Evolutionary conservation across 37 sponge, comb jelly and placozoan species (phyloP).

Genomic region (Lycopodina hypogea): DNA sequence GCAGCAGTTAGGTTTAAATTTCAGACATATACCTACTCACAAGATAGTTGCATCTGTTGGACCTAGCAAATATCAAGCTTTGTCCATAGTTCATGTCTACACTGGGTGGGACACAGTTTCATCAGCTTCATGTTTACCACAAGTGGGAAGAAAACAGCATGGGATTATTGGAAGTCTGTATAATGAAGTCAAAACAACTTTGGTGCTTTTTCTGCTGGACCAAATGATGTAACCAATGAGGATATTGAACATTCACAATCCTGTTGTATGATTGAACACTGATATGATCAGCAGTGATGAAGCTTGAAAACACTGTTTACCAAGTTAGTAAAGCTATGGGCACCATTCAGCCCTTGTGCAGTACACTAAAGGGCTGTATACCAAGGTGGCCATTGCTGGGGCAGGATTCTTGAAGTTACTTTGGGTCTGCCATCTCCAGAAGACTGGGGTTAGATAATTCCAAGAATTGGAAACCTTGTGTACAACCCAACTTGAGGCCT

Average conservation of each 20-base stretch:
- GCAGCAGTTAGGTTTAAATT: no score
- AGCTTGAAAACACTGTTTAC: background rate
- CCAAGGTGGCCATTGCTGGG: background rate
- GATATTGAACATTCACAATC: background rate
- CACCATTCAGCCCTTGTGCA: background rate
- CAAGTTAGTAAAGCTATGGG: background rate
- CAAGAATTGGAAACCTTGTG: background rate
- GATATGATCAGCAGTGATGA: background rate
- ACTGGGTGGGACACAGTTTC: no score
- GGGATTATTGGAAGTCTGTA: background rate
- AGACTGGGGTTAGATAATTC: background rate
- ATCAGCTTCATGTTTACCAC: background rate
- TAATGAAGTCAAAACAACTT: background rate
- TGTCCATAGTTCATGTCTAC: background rate
- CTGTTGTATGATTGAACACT: background rate
- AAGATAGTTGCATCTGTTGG: no score
- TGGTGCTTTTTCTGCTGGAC: background rate
- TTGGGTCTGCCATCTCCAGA: background rate
- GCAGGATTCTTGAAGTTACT: background rate
- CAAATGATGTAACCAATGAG: background rate
- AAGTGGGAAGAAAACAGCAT: background rate
- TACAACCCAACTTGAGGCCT: background rate
- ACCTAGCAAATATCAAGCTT: background rate
- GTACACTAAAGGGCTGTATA: background rate
- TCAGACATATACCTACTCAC: no score